Conservation (phyloP, 23 tunicate genomes). For the Halocynthia roretzi region DNA sequence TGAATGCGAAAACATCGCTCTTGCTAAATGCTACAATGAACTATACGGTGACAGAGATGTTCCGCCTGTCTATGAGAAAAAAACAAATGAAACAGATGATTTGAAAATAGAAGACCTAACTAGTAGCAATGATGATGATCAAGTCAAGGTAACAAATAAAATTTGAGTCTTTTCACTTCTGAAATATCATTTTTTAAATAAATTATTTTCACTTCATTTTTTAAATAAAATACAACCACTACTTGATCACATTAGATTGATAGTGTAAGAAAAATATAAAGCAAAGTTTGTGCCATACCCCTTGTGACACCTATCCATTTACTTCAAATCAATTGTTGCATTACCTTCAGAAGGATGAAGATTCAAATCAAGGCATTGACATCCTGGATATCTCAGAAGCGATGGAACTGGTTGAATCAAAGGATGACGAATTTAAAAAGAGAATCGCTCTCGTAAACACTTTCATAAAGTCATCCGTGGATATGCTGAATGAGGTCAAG, state of each 20-base stretch:
- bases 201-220: too few relatives aligned
- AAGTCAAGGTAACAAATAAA: neutral
- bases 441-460: neutral
- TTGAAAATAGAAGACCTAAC: neutral
- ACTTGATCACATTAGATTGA: too few relatives aligned
- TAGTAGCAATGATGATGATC: neutral
- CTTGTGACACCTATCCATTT: too few relatives aligned
- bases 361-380: neutral
- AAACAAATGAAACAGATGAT: neutral
- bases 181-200: too few relatives aligned
- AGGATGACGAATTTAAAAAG: neutral
- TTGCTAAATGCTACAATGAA: neutral
- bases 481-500: neutral
- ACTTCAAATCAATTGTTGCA: neutral
- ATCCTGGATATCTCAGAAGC: neutral
- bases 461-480: neutral
- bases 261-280: too few relatives aligned
- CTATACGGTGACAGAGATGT: neutral
- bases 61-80: neutral
- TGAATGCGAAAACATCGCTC: neutral
- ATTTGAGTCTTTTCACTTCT: too few relatives aligned
- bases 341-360: too few relatives aligned
- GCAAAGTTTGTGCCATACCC: too few relatives aligned
- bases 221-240: too few relatives aligned
- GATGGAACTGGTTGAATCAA: neutral